Conservation (phyloP, 2,113 vertebrate genomes). For the Odontophorus gujanensis region DNA sequence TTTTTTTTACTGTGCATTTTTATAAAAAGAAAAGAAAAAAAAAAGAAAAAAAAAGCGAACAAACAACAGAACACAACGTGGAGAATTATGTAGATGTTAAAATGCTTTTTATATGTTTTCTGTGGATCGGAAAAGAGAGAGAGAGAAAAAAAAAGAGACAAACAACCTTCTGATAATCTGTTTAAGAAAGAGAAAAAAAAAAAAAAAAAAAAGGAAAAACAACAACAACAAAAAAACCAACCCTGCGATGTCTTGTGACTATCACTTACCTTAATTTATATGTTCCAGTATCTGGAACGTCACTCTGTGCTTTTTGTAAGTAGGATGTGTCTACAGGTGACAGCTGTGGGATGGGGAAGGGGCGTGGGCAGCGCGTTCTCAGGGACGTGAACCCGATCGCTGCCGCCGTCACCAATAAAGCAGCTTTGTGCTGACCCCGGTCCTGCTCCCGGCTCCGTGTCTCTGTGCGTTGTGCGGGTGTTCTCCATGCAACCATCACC, state of each 20-base stretch:
- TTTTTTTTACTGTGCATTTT: conserved; percentile 90
- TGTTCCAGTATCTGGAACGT: conserved; percentile 91
- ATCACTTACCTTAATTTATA: conserved; percentile 82
- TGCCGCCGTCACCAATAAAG: conserved; percentile 88
- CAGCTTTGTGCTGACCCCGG: conserved; percentile 80
- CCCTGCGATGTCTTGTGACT: conserved; percentile 71
- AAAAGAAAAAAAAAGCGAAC: not conserved
- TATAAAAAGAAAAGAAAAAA: not conserved
- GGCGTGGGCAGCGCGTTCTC: conserved; percentile 81
- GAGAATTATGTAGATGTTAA: conserved; percentile 66
- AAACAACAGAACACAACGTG: not conserved
- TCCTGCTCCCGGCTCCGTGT: conserved; percentile 22
- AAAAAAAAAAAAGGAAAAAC: not conserved
- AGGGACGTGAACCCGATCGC: conserved; percentile 89
- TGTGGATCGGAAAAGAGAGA: conserved; percentile 82
- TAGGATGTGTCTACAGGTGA: conserved; percentile 58
- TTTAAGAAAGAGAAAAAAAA: conserved; percentile 37
- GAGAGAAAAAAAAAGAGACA: conserved; percentile 19
- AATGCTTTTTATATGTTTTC: conserved; percentile 76
- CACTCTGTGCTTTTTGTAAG: conserved; percentile 52
- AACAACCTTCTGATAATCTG: conserved; percentile 69
- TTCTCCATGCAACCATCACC: not conserved
- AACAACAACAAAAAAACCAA: too few species aligned
- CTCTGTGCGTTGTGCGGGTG: conserved; percentile 15
- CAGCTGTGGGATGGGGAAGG: conserved; percentile 48